Conservation (phyloP, 2,113 vertebrate species). For the Epinephelus lanceolatus region DNA sequence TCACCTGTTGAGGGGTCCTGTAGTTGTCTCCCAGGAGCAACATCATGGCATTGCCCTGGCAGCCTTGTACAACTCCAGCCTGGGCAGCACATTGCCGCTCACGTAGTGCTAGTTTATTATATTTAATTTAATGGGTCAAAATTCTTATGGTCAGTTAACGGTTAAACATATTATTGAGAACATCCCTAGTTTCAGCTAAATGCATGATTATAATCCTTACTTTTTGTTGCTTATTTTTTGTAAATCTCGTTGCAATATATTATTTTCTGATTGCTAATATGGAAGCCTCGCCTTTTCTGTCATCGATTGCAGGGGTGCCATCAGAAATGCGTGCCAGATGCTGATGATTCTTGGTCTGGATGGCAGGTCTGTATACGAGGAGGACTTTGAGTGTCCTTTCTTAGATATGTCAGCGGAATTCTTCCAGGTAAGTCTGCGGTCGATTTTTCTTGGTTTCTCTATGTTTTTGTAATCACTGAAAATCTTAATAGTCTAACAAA, state of each 20-base stretch:
- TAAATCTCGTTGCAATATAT: background rate
- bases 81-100: too few species aligned
- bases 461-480: background rate
- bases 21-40: too few species aligned
- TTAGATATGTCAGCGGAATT: conserved; percentile 99
- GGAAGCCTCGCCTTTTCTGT: background rate
- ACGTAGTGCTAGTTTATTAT: too few species aligned
- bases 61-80: too few species aligned
- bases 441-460: background rate
- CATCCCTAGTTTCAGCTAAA: too few species aligned
- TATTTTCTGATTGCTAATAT: conserved; percentile 1
- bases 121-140: too few species aligned
- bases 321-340: conserved; percentile 99
- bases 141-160: too few species aligned
- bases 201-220: background rate
- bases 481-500: background rate
- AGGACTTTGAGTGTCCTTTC: conserved; percentile 97
- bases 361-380: conserved; percentile 96
- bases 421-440: conserved; percentile 90
- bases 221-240: background rate
- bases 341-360: conserved; percentile 98
- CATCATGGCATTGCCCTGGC: too few species aligned
- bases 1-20: too few species aligned
- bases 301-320: conserved; percentile 89
- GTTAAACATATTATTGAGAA: too few species aligned